Evolutionary conservation across 2,888 invertebrate species (phyloP).

Genomic region (Dugesia japonica): DNA sequence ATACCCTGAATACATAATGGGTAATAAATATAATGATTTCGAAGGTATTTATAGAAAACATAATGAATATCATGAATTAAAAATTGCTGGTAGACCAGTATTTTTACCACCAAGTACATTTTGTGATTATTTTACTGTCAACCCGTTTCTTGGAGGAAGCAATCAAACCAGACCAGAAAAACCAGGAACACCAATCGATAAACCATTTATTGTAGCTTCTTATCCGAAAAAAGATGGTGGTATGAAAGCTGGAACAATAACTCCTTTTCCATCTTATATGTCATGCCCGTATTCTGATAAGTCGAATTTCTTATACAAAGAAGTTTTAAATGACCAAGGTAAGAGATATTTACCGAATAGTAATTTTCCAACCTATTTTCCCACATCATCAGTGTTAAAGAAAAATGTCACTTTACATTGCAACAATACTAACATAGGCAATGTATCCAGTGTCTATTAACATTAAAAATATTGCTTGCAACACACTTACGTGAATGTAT

Average conservation of each 20-base stretch:
- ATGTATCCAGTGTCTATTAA: neutral
- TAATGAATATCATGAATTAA: slow-evolving; percentile 39
- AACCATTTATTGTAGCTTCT: slow-evolving; percentile 45
- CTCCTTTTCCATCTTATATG: slow-evolving; percentile 45
- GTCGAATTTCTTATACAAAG: neutral
- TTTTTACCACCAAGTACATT: neutral
- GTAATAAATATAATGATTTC: slow-evolving; percentile 41
- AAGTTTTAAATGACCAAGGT: neutral
- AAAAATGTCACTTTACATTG: neutral
- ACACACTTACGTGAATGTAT: too few species aligned
- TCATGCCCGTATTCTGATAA: slow-evolving; percentile 37
- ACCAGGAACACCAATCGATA: neutral
- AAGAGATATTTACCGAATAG: neutral
- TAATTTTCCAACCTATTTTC: neutral
- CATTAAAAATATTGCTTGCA: too few species aligned
- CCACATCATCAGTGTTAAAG: neutral
- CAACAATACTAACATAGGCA: neutral
- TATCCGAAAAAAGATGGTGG: slow-evolving; percentile 45
- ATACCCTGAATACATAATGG: slow-evolving; percentile 40
- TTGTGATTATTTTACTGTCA: slow-evolving; percentile 42
- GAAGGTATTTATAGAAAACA: slow-evolving; percentile 38
- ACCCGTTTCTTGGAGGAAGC: slow-evolving; percentile 41
- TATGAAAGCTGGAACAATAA: slow-evolving; percentile 46
- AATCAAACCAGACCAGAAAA: slow-evolving; percentile 36
- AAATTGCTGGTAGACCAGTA: slow-evolving; percentile 40